These are phyloP conservation scores for Elegia similella DNA, from an alignment of 2,888 invertebrate genomes.

Conservation along the genomic window DNA sequence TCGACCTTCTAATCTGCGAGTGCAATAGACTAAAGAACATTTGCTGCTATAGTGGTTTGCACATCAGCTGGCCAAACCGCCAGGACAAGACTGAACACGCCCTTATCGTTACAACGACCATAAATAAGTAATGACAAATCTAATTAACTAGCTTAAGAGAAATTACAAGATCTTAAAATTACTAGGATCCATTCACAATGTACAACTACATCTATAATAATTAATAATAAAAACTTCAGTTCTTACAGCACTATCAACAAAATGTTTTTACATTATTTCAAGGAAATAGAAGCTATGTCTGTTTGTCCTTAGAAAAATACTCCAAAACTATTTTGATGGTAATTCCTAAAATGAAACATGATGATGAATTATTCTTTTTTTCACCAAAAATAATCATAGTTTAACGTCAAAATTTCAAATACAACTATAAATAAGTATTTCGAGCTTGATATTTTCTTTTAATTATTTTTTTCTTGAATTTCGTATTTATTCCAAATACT, in stretches of 20 bases:
- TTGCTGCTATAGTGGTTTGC: no score
- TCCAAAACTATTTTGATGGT: not conserved
- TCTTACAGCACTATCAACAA: slow-evolving; percentile 20
- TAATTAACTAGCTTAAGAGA: slow-evolving; percentile 37
- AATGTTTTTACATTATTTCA: slow-evolving; percentile 14
- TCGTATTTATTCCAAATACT: not conserved
- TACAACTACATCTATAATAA: slow-evolving; percentile 48
- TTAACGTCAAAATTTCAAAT: no score
- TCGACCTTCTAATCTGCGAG: no score
- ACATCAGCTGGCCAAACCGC: no score
- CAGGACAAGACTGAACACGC: no score
- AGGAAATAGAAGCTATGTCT: slow-evolving; percentile 12
- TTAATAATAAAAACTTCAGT: slow-evolving; percentile 26
- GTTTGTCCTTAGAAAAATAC: slow-evolving; percentile 11
- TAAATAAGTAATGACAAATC: slow-evolving; percentile 43
- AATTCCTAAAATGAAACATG: not conserved
- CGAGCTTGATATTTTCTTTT: no score
- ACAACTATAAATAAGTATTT: no score
- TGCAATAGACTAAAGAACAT: no score
- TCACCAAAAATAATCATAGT: not conserved
- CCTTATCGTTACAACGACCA: slow-evolving; percentile 40
- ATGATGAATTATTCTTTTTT: not conserved
- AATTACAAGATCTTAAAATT: slow-evolving; percentile 59
- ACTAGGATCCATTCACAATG: slow-evolving; percentile 73
- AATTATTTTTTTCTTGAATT: not conserved